Conservation (phyloP, 2,797 vertebrate genomes). For the Lagodon rhomboides region DNA sequence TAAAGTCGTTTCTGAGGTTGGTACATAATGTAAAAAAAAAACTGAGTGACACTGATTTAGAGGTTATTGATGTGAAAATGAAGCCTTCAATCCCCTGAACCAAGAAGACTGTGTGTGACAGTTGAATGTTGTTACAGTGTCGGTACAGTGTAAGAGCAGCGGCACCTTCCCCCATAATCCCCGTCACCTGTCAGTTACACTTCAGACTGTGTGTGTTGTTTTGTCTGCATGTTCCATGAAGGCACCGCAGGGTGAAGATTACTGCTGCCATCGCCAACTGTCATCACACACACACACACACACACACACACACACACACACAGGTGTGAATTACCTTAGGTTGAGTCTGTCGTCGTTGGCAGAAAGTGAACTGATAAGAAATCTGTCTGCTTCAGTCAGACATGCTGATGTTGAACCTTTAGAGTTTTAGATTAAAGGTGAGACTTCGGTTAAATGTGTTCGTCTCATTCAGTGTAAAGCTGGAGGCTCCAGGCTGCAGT, state of each 20-base stretch:
- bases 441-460: background rate
- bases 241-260: conserved; percentile 41
- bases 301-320: conserved; percentile 33
- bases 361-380: conserved; percentile 15
- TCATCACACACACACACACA: conserved; percentile 46
- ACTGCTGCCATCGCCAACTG: conserved; percentile 45
- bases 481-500: no score
- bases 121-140: conserved; percentile 1
- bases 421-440: background rate
- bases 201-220: conserved; percentile 58
- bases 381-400: background rate
- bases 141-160: background rate
- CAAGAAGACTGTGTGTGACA: background rate
- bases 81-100: no score
- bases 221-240: conserved; percentile 46
- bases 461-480: no score
- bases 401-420: background rate
- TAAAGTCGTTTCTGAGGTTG: no score
- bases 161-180: conserved; percentile 18
- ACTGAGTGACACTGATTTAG: no score
- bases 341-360: background rate
- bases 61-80: background rate
- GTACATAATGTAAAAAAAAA: no score
- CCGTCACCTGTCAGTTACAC: conserved; percentile 42
- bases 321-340: conserved; percentile 8